Evolutionary conservation across 2,113 vertebrate species (phyloP).

Genomic region (Antechinus flavipes): DNA sequence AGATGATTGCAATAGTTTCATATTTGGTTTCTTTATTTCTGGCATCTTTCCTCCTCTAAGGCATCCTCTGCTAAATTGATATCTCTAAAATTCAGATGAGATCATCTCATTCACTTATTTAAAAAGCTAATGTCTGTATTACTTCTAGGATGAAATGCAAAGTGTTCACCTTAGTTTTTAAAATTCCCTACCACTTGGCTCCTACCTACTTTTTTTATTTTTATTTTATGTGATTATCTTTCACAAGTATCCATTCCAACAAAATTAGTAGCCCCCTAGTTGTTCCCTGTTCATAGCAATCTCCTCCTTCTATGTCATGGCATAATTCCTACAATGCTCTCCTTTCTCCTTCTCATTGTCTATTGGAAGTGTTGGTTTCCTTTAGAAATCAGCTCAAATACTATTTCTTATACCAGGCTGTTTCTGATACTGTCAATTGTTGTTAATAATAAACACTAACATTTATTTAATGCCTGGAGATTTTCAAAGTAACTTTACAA

Average conservation of each 20-base stretch:
- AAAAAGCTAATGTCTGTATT: not conserved
- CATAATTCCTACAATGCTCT: not conserved
- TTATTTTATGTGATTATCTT: not conserved
- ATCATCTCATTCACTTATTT: not conserved
- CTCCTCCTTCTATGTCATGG: not conserved
- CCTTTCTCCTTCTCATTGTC: not conserved
- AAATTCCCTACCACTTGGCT: not conserved
- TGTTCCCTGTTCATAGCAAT: not conserved
- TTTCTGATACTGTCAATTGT: not conserved
- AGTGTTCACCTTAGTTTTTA: not conserved
- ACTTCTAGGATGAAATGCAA: not conserved
- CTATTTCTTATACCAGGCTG: not conserved
- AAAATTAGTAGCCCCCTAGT: not conserved
- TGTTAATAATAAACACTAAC: not conserved
- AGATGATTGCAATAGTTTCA: not conserved
- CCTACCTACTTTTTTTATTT: not conserved
- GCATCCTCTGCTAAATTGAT: not conserved
- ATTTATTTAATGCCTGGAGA: not conserved
- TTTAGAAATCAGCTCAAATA: not conserved
- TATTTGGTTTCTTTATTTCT: not conserved
- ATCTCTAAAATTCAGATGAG: not conserved
- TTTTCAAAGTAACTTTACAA: not conserved
- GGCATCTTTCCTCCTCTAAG: not conserved
- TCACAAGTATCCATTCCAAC: not conserved
- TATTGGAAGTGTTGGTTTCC: not conserved